These are phyloP conservation scores for Aspidiotus rigidus DNA, from an alignment of 2,888 invertebrate genomes.

Conservation along the genomic window DNA sequence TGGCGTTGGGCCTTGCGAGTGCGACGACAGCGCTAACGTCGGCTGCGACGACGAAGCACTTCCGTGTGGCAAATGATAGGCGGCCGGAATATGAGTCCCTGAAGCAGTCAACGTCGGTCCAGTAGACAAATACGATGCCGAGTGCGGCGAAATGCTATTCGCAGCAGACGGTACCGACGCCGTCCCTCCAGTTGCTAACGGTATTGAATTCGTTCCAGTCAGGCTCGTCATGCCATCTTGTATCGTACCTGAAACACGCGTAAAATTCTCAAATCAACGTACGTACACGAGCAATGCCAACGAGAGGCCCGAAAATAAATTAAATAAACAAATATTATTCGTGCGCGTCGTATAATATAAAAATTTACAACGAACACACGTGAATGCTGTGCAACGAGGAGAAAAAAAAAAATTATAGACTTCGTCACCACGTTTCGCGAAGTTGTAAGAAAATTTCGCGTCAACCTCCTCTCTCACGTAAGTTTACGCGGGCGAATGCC, in stretches of 20 bases:
- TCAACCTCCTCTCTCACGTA: no score
- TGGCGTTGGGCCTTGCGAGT: conserved; percentile 27
- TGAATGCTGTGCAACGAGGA: no score
- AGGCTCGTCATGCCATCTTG: conserved; percentile 26
- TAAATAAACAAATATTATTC: no score
- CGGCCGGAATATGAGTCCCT: conserved; percentile 16
- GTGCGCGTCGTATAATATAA: no score
- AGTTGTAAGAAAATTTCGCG: no score
- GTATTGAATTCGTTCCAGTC: conserved; percentile 9
- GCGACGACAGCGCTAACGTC: conserved; percentile 10
- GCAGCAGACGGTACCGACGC: conserved; percentile 20
- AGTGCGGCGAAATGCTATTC: conserved; percentile 17
- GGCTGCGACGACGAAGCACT: conserved; percentile 15
- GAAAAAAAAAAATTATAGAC: no score
- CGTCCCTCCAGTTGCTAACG: conserved; percentile 8
- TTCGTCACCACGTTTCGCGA: no score
- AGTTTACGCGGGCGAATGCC: neutral
- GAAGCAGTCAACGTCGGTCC: conserved; percentile 4
- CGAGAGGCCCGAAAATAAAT: no score
- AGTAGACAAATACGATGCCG: conserved; percentile 17
- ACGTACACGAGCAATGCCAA: neutral
- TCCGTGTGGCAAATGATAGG: conserved; percentile 5
- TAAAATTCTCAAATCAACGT: conserved; percentile 8
- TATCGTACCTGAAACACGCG: conserved; percentile 16
- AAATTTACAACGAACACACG: no score